Evolutionary conservation across 2,888 invertebrate genomes (phyloP).

Genomic region (Branchellion lobata): DNA sequence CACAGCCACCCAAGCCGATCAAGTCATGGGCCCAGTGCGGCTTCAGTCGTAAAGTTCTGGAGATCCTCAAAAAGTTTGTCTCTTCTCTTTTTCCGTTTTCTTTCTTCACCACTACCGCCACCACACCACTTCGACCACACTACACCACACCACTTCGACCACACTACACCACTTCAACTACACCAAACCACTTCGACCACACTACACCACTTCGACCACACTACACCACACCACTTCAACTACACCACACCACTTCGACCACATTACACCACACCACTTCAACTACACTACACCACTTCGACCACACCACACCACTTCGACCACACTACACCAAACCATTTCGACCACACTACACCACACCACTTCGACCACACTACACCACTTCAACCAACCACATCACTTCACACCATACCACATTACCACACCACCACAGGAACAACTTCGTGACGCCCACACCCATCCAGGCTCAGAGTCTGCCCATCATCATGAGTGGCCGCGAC

Average conservation of each 20-base stretch:
- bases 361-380: too few species aligned
- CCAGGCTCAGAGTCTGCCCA: conserved; percentile 90
- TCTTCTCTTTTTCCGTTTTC: conserved; percentile 3
- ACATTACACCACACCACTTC: too few species aligned
- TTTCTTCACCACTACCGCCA: background rate
- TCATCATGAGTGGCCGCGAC: conserved; percentile 92
- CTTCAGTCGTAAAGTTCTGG: conserved; percentile 89
- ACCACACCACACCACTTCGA: too few species aligned
- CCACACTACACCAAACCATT: too few species aligned
- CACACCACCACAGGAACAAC: conserved; percentile 61
- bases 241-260: too few species aligned
- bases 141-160: too few species aligned
- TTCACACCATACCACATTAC: background rate
- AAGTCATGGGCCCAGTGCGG: conserved; percentile 98
- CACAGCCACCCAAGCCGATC: conserved; percentile 90
- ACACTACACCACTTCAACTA: too few species aligned
- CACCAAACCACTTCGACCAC: too few species aligned
- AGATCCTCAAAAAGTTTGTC: conserved; percentile 79
- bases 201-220: too few species aligned
- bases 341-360: too few species aligned
- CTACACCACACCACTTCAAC: too few species aligned
- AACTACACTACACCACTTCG: too few species aligned
- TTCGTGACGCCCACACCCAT: conserved; percentile 98
- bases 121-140: conserved; percentile 59
- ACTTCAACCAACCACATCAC: background rate